These are phyloP conservation scores for Drosophila prolongata DNA, from an alignment of 2,888 invertebrate genomes.

Conservation along the genomic window DNA sequence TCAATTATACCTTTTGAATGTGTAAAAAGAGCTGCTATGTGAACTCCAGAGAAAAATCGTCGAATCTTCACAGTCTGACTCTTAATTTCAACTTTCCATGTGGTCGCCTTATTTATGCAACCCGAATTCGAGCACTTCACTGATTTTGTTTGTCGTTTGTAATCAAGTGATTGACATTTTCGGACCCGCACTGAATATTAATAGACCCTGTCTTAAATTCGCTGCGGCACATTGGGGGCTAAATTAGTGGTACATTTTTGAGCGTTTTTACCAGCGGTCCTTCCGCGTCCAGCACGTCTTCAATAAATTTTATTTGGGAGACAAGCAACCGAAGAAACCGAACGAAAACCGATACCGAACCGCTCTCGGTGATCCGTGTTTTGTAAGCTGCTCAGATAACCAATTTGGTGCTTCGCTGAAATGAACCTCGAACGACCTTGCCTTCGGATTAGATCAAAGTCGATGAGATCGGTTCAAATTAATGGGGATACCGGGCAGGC, in stretches of 20 bases:
- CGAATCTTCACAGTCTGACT: conserved; percentile 45
- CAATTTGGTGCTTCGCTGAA: conserved; percentile 49
- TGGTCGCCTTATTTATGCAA: conserved; percentile 26
- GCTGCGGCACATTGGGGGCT: conserved; percentile 20
- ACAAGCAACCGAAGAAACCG: conserved; percentile 13
- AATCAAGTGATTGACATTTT: conserved; percentile 61
- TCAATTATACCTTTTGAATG: conserved; percentile 46
- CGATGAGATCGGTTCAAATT: conserved; percentile 33
- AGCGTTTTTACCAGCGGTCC: conserved; percentile 10
- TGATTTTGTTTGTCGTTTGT: conserved; percentile 40
- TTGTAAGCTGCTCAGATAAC: conserved; percentile 39
- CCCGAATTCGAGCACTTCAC: conserved; percentile 37
- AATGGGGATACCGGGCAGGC: conserved; percentile 27
- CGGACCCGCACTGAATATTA: conserved; percentile 42
- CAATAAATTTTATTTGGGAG: conserved; percentile 12
- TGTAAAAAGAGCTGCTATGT: conserved; percentile 38
- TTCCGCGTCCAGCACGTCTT: conserved; percentile 37
- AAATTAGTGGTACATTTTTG: conserved; percentile 24
- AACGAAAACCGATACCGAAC: conserved; percentile 25
- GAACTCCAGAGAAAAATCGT: conserved; percentile 34
- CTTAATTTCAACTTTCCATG: conserved; percentile 36
- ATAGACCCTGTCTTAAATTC: conserved; percentile 35
- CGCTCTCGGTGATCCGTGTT: conserved; percentile 29
- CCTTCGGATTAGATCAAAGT: conserved; percentile 56
- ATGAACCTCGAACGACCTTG: conserved; percentile 63